Conservation (phyloP, 2,888 invertebrate genomes). For the Drosophila putrida region DNA sequence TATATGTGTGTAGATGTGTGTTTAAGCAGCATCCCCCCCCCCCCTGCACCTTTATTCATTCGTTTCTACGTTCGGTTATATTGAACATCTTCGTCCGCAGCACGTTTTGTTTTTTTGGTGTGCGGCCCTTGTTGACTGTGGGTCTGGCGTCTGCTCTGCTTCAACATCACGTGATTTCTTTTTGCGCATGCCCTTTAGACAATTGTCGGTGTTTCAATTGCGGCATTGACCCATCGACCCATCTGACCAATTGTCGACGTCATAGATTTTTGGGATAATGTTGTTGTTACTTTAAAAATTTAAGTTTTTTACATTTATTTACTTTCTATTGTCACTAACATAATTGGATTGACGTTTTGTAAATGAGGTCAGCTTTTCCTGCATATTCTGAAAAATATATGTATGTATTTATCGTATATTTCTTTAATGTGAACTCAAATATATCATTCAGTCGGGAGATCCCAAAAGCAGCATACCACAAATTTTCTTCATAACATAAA, state of each 20-base stretch:
- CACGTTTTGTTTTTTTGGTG: conserved; percentile 12
- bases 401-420: too few species aligned
- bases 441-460: too few species aligned
- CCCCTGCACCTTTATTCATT: background rate
- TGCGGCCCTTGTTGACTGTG: conserved; percentile 21
- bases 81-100: conserved; percentile 2
- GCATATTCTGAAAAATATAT: too few species aligned
- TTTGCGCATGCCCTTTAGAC: conserved; percentile 62
- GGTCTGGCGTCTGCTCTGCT: conserved; percentile 40
- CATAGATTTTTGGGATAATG: conserved; percentile 17
- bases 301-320: too few species aligned
- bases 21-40: background rate
- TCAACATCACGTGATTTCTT: conserved; percentile 70
- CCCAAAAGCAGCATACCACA: too few species aligned
- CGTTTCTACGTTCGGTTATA: background rate
- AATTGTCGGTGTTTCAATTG: conserved; percentile 6
- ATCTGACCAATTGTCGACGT: conserved; percentile 43
- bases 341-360: too few species aligned
- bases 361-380: too few species aligned
- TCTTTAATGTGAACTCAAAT: too few species aligned
- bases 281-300: background rate
- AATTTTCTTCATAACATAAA: too few species aligned
- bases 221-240: conserved; percentile 60
- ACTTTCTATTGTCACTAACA: too few species aligned
- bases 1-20: background rate